Base-by-base conservation (phyloP, 2,888 invertebrate genomes). In the Nudaria mundana region DNA sequence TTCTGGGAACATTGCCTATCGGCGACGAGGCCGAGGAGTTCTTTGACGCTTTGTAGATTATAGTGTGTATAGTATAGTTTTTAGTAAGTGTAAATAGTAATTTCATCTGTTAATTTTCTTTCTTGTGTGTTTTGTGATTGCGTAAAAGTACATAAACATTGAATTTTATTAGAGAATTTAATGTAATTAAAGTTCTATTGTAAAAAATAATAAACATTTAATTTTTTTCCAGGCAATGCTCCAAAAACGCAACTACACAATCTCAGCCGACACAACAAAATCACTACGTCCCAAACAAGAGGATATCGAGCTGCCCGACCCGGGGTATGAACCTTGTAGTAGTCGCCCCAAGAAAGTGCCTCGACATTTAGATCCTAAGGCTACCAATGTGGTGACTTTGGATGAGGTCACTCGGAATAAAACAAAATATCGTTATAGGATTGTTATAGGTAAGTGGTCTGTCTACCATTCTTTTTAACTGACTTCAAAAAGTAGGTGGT, bases 321-420 rank as follows among this genome's bases (percentile, higher is more conserved):
- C 58, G 8, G 22, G 47, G 0, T 55, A 53, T 1, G 58, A 60
- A 1, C 39, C 42, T 1, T 56, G 44, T 44, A 46, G 47, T 29
- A 62, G 62, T 33, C 34, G 55, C 13, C 76, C 76, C 0, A 71
- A 61, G 66, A 79, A 76, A 56, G 38, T 78, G 1, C 86, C 87
- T 0, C 51, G 83, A 0, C 89, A 84, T n/a, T 40, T 90, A 3
- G 82, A 86, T 1, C 91, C 90, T 0, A 76, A 67, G 44, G 32
- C 65, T 11, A 68, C 71, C 1, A 81, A 81, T 2, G 81, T 90
- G 24, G 56, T 88, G 0, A 84, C 82, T 0, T 40, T 91, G 1
- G 90, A 90, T 18, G 81, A 86, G 3, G 78, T 80, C 1, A 89
- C 89, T 0, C 75, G 91, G 28, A 90, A 91, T 40, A 89, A 90